Conservation (phyloP, 2,113 vertebrate species). For the Paradisaea rubra region DNA sequence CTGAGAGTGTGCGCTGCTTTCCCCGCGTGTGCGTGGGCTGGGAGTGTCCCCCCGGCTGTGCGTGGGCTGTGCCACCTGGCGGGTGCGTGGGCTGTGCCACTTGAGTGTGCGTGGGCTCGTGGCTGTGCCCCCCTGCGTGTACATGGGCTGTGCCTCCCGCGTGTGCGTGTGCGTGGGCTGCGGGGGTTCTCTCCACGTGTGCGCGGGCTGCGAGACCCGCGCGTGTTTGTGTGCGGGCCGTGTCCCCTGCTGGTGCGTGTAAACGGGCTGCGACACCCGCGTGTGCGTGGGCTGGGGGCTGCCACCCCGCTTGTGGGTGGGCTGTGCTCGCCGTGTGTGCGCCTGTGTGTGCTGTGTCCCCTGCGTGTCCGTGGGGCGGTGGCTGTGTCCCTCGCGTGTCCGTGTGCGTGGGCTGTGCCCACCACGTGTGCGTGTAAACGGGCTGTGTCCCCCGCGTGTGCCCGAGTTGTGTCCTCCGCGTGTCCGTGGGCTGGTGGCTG, state of each 20-base stretch:
- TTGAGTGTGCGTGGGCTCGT: background rate
- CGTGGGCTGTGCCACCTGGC: no score
- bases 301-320: background rate
- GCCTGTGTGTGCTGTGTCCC: background rate
- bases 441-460: no score
- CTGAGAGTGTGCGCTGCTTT: no score
- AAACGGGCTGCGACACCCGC: fast-evolving
- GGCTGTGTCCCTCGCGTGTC: background rate
- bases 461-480: background rate
- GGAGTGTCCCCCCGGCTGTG: no score
- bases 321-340: background rate
- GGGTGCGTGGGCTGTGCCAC: no score
- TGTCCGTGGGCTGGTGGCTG: no score
- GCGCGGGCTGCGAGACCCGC: background rate
- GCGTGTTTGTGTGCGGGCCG: background rate
- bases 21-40: background rate
- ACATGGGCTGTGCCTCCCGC: background rate
- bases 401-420: background rate
- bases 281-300: background rate
- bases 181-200: background rate
- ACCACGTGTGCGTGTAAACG: background rate
- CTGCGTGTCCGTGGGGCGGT: background rate
- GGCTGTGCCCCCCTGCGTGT: background rate
- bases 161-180: background rate
- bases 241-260: background rate